A percentile compares a stretch with the other conserved stretches of the same genome.
These are phyloP conservation scores for Aplysina aerophoba DNA, from an alignment of 37 sponge, comb jelly and placozoan genomes.

Conservation along the genomic window DNA sequence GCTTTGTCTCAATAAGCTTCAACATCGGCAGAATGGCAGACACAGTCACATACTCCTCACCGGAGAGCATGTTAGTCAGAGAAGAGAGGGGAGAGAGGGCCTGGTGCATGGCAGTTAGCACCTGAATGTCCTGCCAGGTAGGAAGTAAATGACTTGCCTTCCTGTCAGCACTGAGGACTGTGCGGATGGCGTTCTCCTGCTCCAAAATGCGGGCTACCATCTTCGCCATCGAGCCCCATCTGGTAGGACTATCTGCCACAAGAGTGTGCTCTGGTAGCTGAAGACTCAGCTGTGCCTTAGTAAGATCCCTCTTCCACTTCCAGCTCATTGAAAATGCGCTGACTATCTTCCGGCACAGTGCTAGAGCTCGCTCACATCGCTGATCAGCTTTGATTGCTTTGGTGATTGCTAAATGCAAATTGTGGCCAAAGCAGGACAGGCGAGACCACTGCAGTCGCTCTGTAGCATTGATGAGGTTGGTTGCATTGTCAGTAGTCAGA, in stretches of 20 bases:
- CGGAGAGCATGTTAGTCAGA: too few species aligned
- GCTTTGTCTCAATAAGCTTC: too few species aligned
- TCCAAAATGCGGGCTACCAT: slow-evolving; percentile 42
- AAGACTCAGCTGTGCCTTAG: not conserved
- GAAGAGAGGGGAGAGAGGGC: too few species aligned
- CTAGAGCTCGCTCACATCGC: slow-evolving; percentile 29
- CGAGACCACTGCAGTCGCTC: slow-evolving; percentile 5
- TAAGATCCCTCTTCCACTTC: not conserved
- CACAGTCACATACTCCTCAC: too few species aligned
- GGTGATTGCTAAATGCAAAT: slow-evolving; percentile 36
- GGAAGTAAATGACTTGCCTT: too few species aligned
- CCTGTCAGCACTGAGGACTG: slow-evolving; percentile 30
- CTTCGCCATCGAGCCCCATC: slow-evolving; percentile 51
- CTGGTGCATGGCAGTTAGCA: too few species aligned
- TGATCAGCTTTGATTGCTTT: slow-evolving; percentile 26
- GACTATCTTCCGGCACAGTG: slow-evolving; percentile 30
- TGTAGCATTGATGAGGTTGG: slow-evolving; percentile 32
- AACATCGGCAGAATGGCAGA: too few species aligned
- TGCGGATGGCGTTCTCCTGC: slow-evolving; percentile 35
- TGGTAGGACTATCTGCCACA: slow-evolving; percentile 36
- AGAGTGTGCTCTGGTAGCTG: slow-evolving; percentile 5
- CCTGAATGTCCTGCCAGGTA: too few species aligned
- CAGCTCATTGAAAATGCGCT: slow-evolving; percentile 36
- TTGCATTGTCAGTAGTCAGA: slow-evolving; percentile 43
- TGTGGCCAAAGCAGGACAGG: slow-evolving; percentile 50